Base-by-base conservation (phyloP, 1,140 invertebrate genomes). In the Schlechtendalia chinensis region DNA sequence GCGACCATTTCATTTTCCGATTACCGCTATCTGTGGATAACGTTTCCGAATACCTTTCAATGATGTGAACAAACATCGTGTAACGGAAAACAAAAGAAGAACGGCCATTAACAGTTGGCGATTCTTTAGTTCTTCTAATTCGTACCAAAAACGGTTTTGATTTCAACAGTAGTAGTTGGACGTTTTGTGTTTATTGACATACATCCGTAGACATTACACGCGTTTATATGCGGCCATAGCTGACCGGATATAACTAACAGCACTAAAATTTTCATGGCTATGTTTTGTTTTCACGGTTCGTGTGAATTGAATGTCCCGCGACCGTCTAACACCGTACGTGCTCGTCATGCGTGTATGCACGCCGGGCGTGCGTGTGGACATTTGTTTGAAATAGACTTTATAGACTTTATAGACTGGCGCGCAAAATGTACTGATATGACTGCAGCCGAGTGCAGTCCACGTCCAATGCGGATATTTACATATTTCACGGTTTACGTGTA, bases 201-300 rank as follows among this genome's bases (percentile, higher is more conserved):
- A 16, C 19, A 54, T 58, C 6, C 1, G 3, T 22, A 58, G n/a
- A 22, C 3, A 58, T 65, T 47, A 17, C 45, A 69, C 8, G 32
- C 8, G 8, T 69, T 47, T 47, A 69, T 24, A 47, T 50, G 22
- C n/a, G 5, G 32, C 5, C n/a, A 47, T 72, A 53, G 24, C 24
- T 29, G 69, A 54, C 69, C 69, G 69, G 69, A 72, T 72, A 72
- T 72, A 72, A 72, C 8, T 54, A 72, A 72, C 69, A 47, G 17
- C 69, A 54, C 24, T 54, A 72, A 72, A 47, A 54, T 72, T 72
- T 72, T 54, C 69, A 72, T 72, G 69, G 69, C 69, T 72, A 72
- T 72, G 69, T 72, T 72, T 72, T 72, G 50, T 72, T 72, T 72
- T 72, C 69, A 72, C 50, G 69, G 50, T 72, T 27, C 47, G 53